Evolutionary conservation across 2,113 vertebrate species (phyloP).

Genomic region (Sander vitreus): DNA sequence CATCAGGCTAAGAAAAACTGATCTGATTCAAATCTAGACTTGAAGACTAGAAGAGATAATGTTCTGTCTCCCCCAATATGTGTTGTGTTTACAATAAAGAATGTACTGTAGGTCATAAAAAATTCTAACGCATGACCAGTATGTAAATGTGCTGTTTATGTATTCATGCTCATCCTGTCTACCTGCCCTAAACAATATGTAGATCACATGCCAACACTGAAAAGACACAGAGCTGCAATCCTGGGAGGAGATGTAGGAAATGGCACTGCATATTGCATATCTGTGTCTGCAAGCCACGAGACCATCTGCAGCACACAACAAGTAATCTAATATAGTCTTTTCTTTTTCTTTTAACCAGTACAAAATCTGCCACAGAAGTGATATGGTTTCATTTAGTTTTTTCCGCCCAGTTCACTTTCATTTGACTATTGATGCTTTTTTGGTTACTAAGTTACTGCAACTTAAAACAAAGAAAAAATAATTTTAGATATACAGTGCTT

Average conservation of each 20-base stretch:
- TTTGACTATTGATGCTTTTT: neutral
- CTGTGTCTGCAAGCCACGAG: neutral
- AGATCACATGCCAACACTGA: neutral
- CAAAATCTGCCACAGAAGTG: neutral
- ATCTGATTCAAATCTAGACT: neutral
- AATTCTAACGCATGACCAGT: neutral
- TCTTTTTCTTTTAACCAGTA: neutral
- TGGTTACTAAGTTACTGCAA: neutral
- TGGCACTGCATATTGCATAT: neutral
- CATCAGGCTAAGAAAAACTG: neutral
- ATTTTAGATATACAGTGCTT: neutral
- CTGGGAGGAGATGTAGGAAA: neutral
- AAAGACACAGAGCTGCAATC: constrained; percentile 9
- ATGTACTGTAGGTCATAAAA: constrained; percentile 1
- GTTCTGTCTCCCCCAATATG: neutral
- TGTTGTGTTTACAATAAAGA: constrained; percentile 12
- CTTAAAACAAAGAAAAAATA: neutral
- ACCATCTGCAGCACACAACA: constrained; percentile 18
- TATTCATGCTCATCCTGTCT: constrained; percentile 24
- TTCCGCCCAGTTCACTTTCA: neutral
- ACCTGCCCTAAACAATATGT: constrained; percentile 9
- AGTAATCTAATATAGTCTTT: neutral
- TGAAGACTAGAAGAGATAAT: neutral
- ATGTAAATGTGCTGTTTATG: constrained; percentile 25
- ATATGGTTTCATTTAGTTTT: neutral